Percentiles rank a stretch among this genome's conserved stretches.
Evolutionary conservation across 23 tunicate genomes (phyloP).

Genomic region (Phallusia fumigata): DNA sequence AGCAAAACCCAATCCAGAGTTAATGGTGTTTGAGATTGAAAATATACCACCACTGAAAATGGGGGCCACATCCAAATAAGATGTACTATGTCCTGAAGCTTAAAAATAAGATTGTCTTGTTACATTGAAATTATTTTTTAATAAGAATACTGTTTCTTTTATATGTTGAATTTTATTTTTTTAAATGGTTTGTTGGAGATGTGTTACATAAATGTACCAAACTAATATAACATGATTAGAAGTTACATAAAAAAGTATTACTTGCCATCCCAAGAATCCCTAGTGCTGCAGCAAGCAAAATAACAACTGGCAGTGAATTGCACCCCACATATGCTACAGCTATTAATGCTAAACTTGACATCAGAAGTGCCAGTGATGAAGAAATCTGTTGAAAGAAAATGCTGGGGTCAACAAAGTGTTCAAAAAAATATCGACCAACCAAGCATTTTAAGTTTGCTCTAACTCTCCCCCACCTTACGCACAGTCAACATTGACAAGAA

Average conservation of each 20-base stretch:
- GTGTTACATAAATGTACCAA: background rate
- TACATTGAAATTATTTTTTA: background rate
- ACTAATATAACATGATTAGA: background rate
- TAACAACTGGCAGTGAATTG: background rate
- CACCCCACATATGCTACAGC: background rate
- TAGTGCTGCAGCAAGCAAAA: background rate
- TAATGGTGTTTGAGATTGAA: background rate
- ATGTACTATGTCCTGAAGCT: constrained; percentile 6
- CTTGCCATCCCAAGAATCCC: background rate
- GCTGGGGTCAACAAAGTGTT: too few species aligned
- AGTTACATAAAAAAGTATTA: background rate
- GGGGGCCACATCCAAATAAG: background rate
- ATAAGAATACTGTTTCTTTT: background rate
- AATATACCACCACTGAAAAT: background rate
- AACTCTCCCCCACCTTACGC: background rate
- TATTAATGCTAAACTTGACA: background rate
- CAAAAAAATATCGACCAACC: too few species aligned
- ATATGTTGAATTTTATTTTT: too few species aligned
- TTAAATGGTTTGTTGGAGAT: background rate
- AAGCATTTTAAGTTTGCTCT: too few species aligned
- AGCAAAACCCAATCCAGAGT: background rate
- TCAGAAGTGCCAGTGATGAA: background rate
- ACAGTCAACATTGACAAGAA: background rate
- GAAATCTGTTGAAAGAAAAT: background rate
- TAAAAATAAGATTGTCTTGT: background rate